Base-by-base conservation (phyloP, 2,888 invertebrate genomes). In the Cheilosia soror region DNA sequence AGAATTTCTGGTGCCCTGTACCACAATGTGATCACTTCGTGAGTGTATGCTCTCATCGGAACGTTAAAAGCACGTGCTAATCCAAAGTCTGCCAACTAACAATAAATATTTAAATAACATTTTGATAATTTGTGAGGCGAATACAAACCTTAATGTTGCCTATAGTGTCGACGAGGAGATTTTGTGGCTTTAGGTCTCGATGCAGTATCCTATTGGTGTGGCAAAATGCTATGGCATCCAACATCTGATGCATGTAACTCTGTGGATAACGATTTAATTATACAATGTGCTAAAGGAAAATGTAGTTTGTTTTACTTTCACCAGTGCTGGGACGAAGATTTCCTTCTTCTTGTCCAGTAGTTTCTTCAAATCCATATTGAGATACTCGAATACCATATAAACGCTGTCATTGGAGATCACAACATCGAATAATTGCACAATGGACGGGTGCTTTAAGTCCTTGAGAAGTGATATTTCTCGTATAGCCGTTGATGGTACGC, bases 1-100 rank as follows among this genome's bases (percentile, higher is more conserved):
- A 99, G 94, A 89, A 99, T 96, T 93, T 99, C 99, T 2, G 99
- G 99, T 6, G 99, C 97, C 90, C 99, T 94, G 93, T 99, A 99
- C 99, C 99, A 99, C 85, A 99, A 94, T 0, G 99, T 99, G 4
- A 99, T 97, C 15, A 98, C 97, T 93, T 97, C 97, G 92, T 99
- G 99, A 0, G 99, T 99, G 92, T 98, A 99, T 0, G 96, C 96
- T 84, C 98, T 94, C 88, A 98, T 96, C 13, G 99, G 99, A 49
- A 99, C 94, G 73, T 96, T 96, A 92, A 98, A 98, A 47, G 97
- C 96, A 88, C 99, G 94, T 4, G 98, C 98, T 73, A 99, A 93
- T 7, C 99, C 99, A 93, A 99, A 99, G 94, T 99, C 99, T 0
- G 99, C 99, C 47, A 92, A 76, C 91, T 92, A 68, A 9, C 76